Conservation (phyloP, 2,888 invertebrate species). For the Sepiola atlantica region DNA sequence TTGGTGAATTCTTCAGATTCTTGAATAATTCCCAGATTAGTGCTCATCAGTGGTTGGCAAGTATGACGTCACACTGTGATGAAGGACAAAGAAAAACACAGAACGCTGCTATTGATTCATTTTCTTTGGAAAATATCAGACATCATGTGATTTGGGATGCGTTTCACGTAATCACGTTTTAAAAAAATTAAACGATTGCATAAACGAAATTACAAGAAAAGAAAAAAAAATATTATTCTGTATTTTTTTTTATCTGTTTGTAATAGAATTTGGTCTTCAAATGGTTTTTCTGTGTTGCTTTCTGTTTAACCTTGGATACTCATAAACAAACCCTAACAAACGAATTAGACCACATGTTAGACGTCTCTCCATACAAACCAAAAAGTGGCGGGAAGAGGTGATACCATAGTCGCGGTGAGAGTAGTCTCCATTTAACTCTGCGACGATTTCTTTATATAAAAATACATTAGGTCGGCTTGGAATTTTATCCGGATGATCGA, state of each 20-base stretch:
- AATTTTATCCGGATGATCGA: too few relatives aligned
- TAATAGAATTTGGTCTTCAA: background rate
- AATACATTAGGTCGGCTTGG: too few relatives aligned
- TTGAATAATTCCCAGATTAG: too few relatives aligned
- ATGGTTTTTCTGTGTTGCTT: background rate
- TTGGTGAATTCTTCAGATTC: too few relatives aligned
- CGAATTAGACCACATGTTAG: background rate
- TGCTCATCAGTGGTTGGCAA: too few relatives aligned
- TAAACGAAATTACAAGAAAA: background rate
- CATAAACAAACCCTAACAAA: background rate
- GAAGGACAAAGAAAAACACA: too few relatives aligned
- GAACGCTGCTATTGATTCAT: too few relatives aligned
- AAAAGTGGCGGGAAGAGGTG: too few relatives aligned
- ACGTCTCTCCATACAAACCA: background rate
- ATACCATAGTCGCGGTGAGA: too few relatives aligned
- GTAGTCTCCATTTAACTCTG: too few relatives aligned
- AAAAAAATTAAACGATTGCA: background rate
- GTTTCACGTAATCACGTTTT: background rate
- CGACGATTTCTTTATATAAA: too few relatives aligned
- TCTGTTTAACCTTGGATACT: background rate
- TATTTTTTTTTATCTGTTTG: background rate
- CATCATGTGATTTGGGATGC: background rate
- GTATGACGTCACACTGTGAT: too few relatives aligned
- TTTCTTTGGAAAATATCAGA: background rate
- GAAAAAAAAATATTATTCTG: background rate